Conservation (phyloP, 2,888 invertebrate species). For the Glyphotaelius pellucidus region DNA sequence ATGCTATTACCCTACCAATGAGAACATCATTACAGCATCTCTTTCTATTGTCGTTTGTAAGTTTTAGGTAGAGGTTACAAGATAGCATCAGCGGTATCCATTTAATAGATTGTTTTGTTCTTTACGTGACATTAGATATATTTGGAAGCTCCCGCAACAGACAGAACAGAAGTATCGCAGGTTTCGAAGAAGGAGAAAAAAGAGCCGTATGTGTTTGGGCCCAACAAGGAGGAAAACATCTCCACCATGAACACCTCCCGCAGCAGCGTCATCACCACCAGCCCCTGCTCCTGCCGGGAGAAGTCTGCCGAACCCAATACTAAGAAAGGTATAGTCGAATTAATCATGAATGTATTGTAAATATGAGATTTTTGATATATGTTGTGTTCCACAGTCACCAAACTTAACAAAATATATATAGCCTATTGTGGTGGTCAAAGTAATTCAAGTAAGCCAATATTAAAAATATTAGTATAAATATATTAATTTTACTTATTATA, state of each 20-base stretch:
- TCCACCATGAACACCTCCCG: constrained; percentile 74
- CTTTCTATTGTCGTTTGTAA: not conserved
- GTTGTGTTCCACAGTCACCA: too few species aligned
- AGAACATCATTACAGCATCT: not conserved
- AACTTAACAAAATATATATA: too few species aligned
- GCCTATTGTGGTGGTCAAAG: too few species aligned
- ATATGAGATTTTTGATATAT: too few species aligned
- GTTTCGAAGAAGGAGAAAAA: not conserved
- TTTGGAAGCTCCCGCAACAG: not conserved
- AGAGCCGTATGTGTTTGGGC: constrained; percentile 18
- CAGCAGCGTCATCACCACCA: constrained; percentile 74
- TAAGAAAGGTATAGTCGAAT: constrained; percentile 36
- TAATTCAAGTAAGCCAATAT: too few species aligned
- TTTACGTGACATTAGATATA: constrained; percentile 4
- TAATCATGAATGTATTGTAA: not conserved
- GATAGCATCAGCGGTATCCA: not conserved
- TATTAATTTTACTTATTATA: too few species aligned
- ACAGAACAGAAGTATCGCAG: not conserved
- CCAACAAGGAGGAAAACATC: constrained; percentile 73
- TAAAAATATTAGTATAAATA: too few species aligned
- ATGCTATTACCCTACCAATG: not conserved
- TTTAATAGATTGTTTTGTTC: not conserved
- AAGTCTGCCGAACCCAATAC: not conserved
- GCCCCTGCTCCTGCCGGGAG: constrained; percentile 70
- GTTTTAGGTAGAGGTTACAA: not conserved